A percentile compares a stretch with the other conserved stretches of the same genome.
phyloP scores from a whole-genome alignment of 2,888 invertebrate genomes.

The Chouioia cunea region DNA sequence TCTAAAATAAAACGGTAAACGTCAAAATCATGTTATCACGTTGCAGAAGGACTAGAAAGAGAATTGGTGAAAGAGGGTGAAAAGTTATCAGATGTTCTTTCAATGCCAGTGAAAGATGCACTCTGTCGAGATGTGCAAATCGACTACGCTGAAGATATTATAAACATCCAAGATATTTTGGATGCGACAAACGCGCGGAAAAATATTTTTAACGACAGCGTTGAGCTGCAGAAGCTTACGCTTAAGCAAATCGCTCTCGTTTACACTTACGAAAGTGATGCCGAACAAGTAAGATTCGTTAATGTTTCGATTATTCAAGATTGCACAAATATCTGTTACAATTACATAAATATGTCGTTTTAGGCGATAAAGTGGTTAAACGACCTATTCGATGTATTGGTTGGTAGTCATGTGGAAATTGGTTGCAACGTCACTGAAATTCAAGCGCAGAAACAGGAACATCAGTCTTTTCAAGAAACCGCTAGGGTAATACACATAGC shows the following conservation, averaged over 20 bases:
- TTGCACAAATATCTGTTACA: not conserved
- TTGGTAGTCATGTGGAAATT: conserved; percentile 78
- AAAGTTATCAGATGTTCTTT: conserved; percentile 81
- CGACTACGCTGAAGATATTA: conserved; percentile 80
- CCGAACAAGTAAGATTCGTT: conserved; percentile 73
- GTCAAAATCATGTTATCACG: no score
- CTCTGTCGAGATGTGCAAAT: conserved; percentile 78
- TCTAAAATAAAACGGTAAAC: not conserved
- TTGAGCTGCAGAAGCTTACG: conserved; percentile 82
- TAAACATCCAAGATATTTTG: conserved; percentile 79
- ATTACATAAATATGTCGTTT: not conserved
- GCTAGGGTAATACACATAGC: conserved; percentile 74
- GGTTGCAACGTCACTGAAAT: conserved; percentile 82
- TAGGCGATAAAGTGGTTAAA: conserved; percentile 82
- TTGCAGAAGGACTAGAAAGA: conserved; percentile 76
- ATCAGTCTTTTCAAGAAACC: conserved; percentile 82
- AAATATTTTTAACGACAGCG: conserved; percentile 80
- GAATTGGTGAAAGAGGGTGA: conserved; percentile 82
- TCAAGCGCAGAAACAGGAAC: conserved; percentile 80
- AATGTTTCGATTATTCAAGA: not conserved
- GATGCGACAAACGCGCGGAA: conserved; percentile 79
- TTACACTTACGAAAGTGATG: conserved; percentile 82
- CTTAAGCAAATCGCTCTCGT: conserved; percentile 84
- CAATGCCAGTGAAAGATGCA: conserved; percentile 84
- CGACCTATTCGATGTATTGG: conserved; percentile 80